These are phyloP conservation scores for Pachyrhynchus sulphureomaculatus DNA, from an alignment of 1,140 invertebrate genomes.

Conservation along the genomic window DNA sequence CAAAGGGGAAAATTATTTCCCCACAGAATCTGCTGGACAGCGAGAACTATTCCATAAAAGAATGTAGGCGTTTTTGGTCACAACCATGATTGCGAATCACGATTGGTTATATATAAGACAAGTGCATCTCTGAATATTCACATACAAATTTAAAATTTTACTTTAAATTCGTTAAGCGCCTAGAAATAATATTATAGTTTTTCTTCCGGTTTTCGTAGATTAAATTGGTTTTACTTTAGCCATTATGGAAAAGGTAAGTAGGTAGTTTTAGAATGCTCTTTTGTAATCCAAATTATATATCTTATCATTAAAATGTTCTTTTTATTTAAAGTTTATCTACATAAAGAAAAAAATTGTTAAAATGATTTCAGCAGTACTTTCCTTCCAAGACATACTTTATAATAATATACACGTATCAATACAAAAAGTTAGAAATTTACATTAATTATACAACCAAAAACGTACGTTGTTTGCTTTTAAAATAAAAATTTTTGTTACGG, in stretches of 20 bases:
- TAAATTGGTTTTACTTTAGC: background rate
- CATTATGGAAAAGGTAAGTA: conserved; percentile 9
- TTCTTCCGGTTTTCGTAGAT: no score
- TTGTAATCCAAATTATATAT: background rate
- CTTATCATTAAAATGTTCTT: no score
- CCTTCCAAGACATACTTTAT: no score
- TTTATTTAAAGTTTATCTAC: no score
- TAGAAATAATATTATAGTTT: background rate
- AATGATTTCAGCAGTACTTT: no score
- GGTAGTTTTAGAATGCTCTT: background rate
- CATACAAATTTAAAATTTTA: conserved; percentile 48
- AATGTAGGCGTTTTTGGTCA: conserved; percentile 53
- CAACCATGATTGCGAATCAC: conserved; percentile 59
- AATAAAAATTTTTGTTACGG: no score
- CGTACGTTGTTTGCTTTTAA: no score
- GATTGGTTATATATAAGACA: conserved; percentile 55
- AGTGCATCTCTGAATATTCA: conserved; percentile 55
- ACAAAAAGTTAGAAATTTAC: no score
- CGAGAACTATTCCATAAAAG: conserved; percentile 46
- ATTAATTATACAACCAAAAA: no score
- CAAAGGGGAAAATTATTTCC: conserved; percentile 23
- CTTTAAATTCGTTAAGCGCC: background rate
- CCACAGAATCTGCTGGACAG: conserved; percentile 34
- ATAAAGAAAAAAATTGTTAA: no score
- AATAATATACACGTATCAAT: no score